These are phyloP conservation scores for Eutrigla gurnardus DNA, from an alignment of 2,797 vertebrate species.

Conservation along the genomic window DNA sequence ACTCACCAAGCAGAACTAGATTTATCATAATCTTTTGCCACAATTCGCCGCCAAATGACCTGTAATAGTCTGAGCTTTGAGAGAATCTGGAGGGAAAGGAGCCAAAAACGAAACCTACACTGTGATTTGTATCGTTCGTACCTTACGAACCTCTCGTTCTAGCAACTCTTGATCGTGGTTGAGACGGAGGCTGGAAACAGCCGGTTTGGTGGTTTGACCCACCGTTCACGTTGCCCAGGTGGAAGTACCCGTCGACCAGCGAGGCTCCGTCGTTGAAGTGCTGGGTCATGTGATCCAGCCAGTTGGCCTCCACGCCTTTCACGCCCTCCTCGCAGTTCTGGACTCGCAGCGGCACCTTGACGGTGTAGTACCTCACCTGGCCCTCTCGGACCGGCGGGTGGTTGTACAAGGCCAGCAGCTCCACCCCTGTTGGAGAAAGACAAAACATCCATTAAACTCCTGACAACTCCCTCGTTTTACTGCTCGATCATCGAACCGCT, in stretches of 20 bases:
- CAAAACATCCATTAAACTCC: conserved; percentile 8
- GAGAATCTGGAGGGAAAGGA: background rate
- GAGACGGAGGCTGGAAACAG: background rate
- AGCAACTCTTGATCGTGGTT: background rate
- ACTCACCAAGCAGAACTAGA: background rate
- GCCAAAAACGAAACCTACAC: too few species aligned
- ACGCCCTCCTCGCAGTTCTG: conserved; percentile 88
- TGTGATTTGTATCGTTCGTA: conserved; percentile 2
- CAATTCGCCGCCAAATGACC: background rate
- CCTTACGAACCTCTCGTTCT: background rate
- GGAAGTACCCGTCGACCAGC: conserved; percentile 93
- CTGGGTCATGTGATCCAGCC: conserved; percentile 98
- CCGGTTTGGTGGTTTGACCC: conserved; percentile 13
- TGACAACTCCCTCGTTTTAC: conserved; percentile 32
- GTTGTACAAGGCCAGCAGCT: conserved; percentile 94
- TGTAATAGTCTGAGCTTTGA: conserved; percentile 13
- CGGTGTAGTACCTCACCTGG: conserved; percentile 91
- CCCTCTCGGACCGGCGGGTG: conserved; percentile 85
- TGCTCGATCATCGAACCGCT: conserved; percentile 32
- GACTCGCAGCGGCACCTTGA: conserved; percentile 93
- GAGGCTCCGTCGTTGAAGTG: conserved; percentile 96
- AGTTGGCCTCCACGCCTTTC: conserved; percentile 92
- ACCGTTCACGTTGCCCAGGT: conserved; percentile 90
- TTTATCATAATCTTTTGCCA: background rate
- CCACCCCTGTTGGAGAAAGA: conserved; percentile 76